phyloP scores from a whole-genome alignment of 2,113 vertebrate species.

The Ibidorhyncha struthersii region DNA sequence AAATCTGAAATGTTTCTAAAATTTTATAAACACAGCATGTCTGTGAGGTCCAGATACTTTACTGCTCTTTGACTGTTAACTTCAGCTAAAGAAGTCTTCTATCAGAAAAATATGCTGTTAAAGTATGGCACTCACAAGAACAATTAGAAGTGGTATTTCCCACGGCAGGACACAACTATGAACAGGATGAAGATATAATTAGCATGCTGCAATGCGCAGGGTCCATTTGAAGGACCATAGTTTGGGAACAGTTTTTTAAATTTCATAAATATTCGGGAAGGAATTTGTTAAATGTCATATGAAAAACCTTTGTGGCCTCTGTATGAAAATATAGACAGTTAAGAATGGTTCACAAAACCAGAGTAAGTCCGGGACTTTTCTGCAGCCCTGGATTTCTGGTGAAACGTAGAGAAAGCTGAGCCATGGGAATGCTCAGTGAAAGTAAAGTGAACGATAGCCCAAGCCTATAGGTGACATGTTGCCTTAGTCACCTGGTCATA shows the following conservation, averaged over 20 bases:
- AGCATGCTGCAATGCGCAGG: background rate
- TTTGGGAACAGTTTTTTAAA: background rate
- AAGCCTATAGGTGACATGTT: fast-evolving
- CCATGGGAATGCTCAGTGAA: background rate
- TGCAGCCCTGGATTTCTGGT: background rate
- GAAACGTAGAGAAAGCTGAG: background rate
- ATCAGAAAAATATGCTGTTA: background rate
- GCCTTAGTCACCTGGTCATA: background rate
- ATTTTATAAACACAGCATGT: background rate
- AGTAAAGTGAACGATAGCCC: background rate
- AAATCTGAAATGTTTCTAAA: constrained; percentile 28
- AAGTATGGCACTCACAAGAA: background rate
- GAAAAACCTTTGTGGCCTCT: background rate
- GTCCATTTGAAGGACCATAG: background rate
- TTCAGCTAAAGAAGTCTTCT: background rate
- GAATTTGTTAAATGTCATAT: background rate
- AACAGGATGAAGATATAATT: background rate
- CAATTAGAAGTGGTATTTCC: background rate
- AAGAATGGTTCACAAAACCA: background rate
- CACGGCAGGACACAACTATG: background rate
- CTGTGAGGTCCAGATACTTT: background rate
- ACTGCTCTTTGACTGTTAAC: background rate
- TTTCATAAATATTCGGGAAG: background rate
- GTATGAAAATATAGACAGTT: background rate
- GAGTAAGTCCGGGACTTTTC: background rate